These are phyloP conservation scores for Ceratotherium simum DNA, from an alignment of 2,113 vertebrate genomes.

Conservation along the genomic window DNA sequence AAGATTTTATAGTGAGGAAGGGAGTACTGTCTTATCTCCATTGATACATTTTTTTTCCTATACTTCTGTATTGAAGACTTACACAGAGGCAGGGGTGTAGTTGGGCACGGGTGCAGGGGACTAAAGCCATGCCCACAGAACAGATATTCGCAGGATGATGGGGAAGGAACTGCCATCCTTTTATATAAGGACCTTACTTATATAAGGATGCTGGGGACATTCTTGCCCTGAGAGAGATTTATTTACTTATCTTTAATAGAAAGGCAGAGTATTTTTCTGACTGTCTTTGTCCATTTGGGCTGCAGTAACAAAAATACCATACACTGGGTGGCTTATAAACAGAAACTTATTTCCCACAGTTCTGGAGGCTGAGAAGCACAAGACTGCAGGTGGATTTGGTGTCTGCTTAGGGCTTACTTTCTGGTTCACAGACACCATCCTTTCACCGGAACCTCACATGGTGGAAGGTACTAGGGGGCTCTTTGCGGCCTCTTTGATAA, in stretches of 20 bases:
- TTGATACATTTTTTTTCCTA: not conserved
- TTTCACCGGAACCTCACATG: not conserved
- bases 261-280: not conserved
- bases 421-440: not conserved
- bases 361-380: not conserved
- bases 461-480: not conserved
- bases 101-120: too few species aligned
- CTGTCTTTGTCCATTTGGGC: not conserved
- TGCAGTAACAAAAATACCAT: not conserved
- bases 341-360: not conserved
- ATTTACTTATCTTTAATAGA: not conserved
- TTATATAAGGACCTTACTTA: too few species aligned
- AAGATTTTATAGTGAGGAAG: not conserved
- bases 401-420: not conserved
- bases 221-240: not conserved
- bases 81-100: not conserved
- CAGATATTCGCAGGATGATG: not conserved
- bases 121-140: not conserved
- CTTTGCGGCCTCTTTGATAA: not conserved
- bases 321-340: not conserved
- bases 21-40: not conserved
- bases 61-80: not conserved
- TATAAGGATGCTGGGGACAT: not conserved
- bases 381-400: not conserved
- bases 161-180: not conserved